phyloP scores from a whole-genome alignment of 2,888 invertebrate species.

The Aphodius granarius region DNA sequence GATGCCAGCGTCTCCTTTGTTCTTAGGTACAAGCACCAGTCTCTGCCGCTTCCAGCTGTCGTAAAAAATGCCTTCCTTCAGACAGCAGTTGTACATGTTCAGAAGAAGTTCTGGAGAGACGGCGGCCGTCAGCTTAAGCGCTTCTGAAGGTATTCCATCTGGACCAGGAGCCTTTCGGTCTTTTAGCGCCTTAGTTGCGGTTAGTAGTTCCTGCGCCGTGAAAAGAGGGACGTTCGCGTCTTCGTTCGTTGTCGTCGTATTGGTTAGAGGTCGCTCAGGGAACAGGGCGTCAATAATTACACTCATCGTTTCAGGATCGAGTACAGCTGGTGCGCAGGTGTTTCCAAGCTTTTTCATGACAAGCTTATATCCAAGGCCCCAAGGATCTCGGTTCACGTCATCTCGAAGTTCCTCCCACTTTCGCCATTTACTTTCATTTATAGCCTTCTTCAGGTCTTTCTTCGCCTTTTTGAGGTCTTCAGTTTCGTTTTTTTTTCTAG shows the following conservation, averaged over 20 bases:
- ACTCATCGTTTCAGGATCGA: too few species aligned
- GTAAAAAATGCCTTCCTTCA: conserved; percentile 32
- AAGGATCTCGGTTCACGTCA: not conserved
- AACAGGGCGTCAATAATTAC: too few species aligned
- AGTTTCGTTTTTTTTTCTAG: too few species aligned
- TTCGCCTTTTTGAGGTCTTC: too few species aligned
- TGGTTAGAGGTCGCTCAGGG: too few species aligned
- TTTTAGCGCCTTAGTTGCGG: not conserved
- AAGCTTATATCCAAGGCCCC: not conserved
- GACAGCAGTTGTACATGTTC: conserved; percentile 25
- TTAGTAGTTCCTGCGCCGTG: too few species aligned
- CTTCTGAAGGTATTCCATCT: not conserved
- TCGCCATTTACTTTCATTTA: not conserved
- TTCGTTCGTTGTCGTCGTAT: too few species aligned
- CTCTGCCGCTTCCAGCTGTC: conserved; percentile 33
- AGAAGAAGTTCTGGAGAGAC: conserved; percentile 26
- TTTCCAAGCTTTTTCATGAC: not conserved
- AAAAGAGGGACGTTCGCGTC: too few species aligned
- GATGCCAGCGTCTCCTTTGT: conserved; percentile 23
- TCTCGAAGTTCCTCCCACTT: not conserved
- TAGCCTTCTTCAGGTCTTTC: not conserved
- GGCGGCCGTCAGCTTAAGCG: not conserved
- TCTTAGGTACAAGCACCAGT: conserved; percentile 35
- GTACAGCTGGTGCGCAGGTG: not conserved
- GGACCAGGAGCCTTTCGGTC: not conserved